Percentiles rank a stretch among this genome's conserved stretches.
Conservation (phyloP, 2,113 vertebrate genomes). For the Merops nubicus region DNA sequence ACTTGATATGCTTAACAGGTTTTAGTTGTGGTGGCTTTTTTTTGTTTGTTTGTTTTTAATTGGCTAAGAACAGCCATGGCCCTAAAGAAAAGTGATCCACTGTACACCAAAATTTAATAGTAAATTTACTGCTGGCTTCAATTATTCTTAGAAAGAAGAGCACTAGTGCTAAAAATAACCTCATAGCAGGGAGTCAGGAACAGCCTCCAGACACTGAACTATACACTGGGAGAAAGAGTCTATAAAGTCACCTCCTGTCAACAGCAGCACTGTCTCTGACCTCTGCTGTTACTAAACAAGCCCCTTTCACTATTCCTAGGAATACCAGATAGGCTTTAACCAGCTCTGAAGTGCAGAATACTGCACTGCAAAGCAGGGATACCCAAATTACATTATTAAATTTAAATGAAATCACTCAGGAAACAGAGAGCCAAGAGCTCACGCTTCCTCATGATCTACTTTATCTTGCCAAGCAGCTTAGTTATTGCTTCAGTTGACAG, state of each 20-base stretch:
- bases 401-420: background rate
- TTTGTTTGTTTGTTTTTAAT: background rate
- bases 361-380: background rate
- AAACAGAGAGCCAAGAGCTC: conserved; percentile 5
- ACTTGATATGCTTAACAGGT: background rate
- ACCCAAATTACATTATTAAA: background rate
- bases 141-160: conserved; percentile 3
- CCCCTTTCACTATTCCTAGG: background rate
- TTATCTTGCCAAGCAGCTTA: background rate
- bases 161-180: background rate
- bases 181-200: background rate
- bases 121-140: background rate
- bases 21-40: fast-evolving
- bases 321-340: background rate
- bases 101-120: background rate
- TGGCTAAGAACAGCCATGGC: background rate
- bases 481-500: background rate
- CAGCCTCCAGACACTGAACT: background rate
- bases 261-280: background rate
- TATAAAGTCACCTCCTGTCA: background rate
- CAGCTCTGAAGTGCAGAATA: background rate
- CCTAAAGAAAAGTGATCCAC: background rate
- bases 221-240: background rate
- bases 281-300: background rate
- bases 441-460: background rate